These are phyloP conservation scores for Lucilia sericata DNA, from an alignment of 1,140 invertebrate species.

Conservation along the genomic window DNA sequence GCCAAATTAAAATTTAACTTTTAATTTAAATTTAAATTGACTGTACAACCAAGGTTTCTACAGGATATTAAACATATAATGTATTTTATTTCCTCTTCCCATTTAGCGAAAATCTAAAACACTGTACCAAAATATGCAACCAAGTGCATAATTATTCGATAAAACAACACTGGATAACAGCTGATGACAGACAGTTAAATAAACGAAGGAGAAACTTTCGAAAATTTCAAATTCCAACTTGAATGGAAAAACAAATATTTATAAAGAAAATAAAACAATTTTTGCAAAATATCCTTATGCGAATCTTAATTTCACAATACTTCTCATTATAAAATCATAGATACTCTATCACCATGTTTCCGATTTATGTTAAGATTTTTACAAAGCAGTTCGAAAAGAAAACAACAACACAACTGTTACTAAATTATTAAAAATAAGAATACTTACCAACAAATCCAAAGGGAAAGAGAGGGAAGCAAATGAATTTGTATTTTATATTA, in stretches of 20 bases:
- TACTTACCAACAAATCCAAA: conserved; percentile 35
- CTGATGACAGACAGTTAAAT: not conserved
- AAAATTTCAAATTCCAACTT: conserved; percentile 19
- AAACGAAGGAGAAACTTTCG: not conserved
- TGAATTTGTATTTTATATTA: not conserved
- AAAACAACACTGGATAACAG: conserved; percentile 24
- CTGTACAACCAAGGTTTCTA: too few species aligned
- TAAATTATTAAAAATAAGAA: not conserved
- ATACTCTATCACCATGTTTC: not conserved
- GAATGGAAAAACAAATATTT: not conserved
- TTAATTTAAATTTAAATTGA: too few species aligned
- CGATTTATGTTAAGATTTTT: not conserved
- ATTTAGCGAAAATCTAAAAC: not conserved
- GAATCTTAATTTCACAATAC: not conserved
- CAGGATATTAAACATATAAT: too few species aligned
- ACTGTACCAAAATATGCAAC: not conserved
- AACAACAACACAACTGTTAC: conserved; percentile 2
- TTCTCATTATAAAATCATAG: not conserved
- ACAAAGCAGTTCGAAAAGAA: not conserved
- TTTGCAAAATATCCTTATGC: not conserved
- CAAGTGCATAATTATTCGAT: conserved; percentile 1
- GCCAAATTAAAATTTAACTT: too few species aligned
- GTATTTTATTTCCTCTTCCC: not conserved
- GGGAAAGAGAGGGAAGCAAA: not conserved
- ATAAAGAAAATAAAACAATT: not conserved